Evolutionary conservation across 2,797 vertebrate species (phyloP), one percentile per base, ranked within the genome.

Genomic region (Fratercula arctica): DNA sequence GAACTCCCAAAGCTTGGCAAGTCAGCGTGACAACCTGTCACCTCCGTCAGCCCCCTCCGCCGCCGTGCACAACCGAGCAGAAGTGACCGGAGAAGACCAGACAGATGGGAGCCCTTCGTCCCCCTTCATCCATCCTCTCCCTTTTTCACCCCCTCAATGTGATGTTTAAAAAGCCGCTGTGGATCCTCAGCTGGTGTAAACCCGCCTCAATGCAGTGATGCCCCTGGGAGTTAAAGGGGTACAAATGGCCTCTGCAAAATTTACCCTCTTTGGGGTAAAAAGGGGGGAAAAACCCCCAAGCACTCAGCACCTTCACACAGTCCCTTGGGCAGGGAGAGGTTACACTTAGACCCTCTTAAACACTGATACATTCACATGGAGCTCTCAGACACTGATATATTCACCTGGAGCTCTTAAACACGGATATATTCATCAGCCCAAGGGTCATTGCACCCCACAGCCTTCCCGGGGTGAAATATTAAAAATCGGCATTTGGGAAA

Each of bases 81-180:
- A 4, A 74, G 67, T 0, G 67, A 90, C 1, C 74, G 81, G 56
- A 26, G 1, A 16, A 69, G 29, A 4, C 31, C 46, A 13, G 54
- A 21, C 76, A 78, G 68, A 16, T 0, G 0, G 53, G 20, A 54
- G 28, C n/a, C 50, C 67, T 46, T 33, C 21, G 21, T 21, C 46
- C 1, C 63, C 50, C 69, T 70, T 60, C 31, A 23, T 15, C 51
- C 25, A 1, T 25, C 43, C n/a, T 21, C 31, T 18, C 37, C 68
- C 19, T 23, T 31, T 16, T 12, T 2, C 48, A 33, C 46, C 46
- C 9, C 28, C n/a, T 11, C 41, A 1, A 1, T 0, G 7, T 0
- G n/a, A 4, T 2, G 51, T 8, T 59, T 12, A 2, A 69, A 74
- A 77, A 14, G 28, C 41, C 28, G 43, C 53, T 0, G 1, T 8